A percentile compares a stretch with the other conserved stretches of the same genome.
phyloP scores from a whole-genome alignment of 2,113 vertebrate genomes.

The Rhadina sibilatrix region DNA sequence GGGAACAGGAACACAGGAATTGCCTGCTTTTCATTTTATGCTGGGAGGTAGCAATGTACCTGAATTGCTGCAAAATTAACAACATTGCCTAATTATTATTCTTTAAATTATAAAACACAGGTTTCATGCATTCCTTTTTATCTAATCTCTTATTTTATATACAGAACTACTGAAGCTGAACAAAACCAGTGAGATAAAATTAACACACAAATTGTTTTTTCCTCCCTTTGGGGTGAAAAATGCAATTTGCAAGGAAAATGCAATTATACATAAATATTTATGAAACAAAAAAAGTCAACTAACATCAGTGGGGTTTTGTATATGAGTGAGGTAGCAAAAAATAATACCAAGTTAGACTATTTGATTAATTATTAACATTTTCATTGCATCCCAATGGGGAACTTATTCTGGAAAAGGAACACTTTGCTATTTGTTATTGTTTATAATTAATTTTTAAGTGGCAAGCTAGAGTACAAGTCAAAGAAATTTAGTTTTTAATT shows the following conservation, averaged over 20 bases:
- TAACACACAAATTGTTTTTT: slow-evolving; percentile 81
- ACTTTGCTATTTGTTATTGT: slow-evolving; percentile 15
- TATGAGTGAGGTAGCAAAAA: slow-evolving; percentile 43
- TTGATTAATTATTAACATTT: slow-evolving; percentile 66
- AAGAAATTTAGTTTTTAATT: slow-evolving; percentile 57
- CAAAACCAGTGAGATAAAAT: slow-evolving; percentile 78
- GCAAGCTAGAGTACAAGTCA: background rate
- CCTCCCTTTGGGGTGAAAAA: slow-evolving; percentile 73
- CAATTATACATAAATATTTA: slow-evolving; percentile 79
- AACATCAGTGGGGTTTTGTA: slow-evolving; percentile 29
- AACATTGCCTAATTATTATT: slow-evolving; percentile 70
- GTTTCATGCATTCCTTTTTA: slow-evolving; percentile 66
- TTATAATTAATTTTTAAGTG: slow-evolving; percentile 61
- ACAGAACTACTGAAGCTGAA: slow-evolving; percentile 74
- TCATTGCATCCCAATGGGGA: background rate
- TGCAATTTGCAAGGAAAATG: slow-evolving; percentile 72
- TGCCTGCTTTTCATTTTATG: background rate
- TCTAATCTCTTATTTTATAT: slow-evolving; percentile 76
- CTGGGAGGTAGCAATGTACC: background rate
- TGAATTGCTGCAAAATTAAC: slow-evolving; percentile 63
- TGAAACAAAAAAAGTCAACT: slow-evolving; percentile 64
- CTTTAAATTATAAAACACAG: slow-evolving; percentile 62
- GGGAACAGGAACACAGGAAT: slow-evolving; percentile 18
- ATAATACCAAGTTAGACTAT: background rate
- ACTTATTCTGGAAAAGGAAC: slow-evolving; percentile 16